A percentile compares a stretch with the other conserved stretches of the same genome.
Conservation (phyloP, 2,113 vertebrate genomes). For the Pleuronectes platessa region DNA sequence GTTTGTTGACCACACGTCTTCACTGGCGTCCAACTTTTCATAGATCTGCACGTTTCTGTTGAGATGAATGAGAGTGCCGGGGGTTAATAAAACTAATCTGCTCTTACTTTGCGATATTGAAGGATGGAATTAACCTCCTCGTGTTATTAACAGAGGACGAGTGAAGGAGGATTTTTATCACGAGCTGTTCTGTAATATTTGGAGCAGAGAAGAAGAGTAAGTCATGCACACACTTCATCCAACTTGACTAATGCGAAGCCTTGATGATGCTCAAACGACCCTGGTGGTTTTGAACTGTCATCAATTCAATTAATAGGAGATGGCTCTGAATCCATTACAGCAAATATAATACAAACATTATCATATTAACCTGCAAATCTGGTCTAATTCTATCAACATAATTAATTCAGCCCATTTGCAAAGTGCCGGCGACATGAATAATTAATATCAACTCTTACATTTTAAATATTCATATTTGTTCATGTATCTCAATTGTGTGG, state of each 20-base stretch:
- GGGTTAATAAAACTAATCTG: not conserved
- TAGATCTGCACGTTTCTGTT: too few relatives aligned
- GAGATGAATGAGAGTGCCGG: too few relatives aligned
- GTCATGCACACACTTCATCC: constrained; percentile 36
- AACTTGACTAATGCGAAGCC: constrained; percentile 46
- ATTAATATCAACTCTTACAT: constrained; percentile 77
- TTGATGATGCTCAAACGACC: constrained; percentile 66
- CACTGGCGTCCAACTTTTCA: too few relatives aligned
- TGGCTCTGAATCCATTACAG: constrained; percentile 77
- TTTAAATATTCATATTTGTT: constrained; percentile 81
- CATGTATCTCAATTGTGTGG: constrained; percentile 45
- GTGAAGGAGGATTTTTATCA: constrained; percentile 17
- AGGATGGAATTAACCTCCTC: not conserved
- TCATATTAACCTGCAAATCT: constrained; percentile 78
- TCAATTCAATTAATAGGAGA: constrained; percentile 80
- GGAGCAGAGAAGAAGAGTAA: constrained; percentile 2
- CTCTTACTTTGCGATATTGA: not conserved
- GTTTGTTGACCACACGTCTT: not conserved
- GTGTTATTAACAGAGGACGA: not conserved
- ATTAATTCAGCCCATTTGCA: constrained; percentile 78
- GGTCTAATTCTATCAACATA: constrained; percentile 80
- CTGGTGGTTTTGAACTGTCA: constrained; percentile 66
- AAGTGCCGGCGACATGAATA: constrained; percentile 77
- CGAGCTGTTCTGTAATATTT: not conserved
- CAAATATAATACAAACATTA: constrained; percentile 80